A percentile compares a stretch with the other conserved stretches of the same genome.
phyloP scores from a whole-genome alignment of 1,140 invertebrate species.

The Papilio glaucus region DNA sequence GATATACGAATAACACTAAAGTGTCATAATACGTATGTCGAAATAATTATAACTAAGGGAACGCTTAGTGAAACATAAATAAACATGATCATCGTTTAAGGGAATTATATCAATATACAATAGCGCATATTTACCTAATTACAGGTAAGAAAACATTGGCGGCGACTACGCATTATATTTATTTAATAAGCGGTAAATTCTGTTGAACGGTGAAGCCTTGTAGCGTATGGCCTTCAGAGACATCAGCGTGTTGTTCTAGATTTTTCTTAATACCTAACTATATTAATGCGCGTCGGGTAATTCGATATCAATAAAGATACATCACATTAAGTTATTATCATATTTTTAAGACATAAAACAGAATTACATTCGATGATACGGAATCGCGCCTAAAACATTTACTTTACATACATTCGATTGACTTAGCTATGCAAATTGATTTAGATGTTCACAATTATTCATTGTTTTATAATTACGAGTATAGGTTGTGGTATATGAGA shows the following conservation, averaged over 20 bases:
- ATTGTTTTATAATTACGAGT: no score
- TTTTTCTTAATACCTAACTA: conserved; percentile 27
- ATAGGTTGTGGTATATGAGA: no score
- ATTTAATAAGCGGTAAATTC: conserved; percentile 4
- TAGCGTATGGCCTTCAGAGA: not conserved
- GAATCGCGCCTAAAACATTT: not conserved
- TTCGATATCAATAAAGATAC: conserved; percentile 4
- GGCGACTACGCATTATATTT: not conserved
- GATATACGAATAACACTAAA: not conserved
- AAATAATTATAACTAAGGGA: not conserved
- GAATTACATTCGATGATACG: not conserved
- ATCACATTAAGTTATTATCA: not conserved
- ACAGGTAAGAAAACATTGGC: conserved; percentile 19
- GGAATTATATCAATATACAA: conserved; percentile 18
- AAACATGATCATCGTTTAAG: conserved; percentile 11
- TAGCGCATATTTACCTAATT: not conserved
- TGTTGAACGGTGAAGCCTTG: conserved; percentile 11
- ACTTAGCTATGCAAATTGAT: no score
- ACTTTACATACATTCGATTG: no score
- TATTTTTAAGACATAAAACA: not conserved
- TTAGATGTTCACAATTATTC: no score
- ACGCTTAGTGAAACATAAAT: conserved; percentile 9
- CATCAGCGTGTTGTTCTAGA: not conserved
- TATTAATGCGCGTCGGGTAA: not conserved
- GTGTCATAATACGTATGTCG: not conserved